Percentiles rank a stretch among this genome's conserved stretches.
These are phyloP conservation scores for Myzus persicae DNA, from an alignment of 1,140 invertebrate species.

Conservation along the genomic window DNA sequence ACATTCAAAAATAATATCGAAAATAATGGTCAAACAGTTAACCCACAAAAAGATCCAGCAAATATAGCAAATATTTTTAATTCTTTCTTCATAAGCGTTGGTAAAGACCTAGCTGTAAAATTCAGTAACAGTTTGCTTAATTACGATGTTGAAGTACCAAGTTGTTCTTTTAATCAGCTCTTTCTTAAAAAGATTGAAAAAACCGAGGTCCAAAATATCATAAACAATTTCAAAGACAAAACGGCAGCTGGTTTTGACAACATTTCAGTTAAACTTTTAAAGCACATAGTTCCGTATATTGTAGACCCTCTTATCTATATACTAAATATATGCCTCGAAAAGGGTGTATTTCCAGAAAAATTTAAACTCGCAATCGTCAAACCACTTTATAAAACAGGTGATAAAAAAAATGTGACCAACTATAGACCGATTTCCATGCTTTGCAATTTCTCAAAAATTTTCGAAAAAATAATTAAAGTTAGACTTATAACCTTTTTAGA, in stretches of 20 bases:
- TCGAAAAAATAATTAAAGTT: background rate
- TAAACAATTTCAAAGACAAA: background rate
- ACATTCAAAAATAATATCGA: constrained; percentile 1
- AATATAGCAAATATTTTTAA: constrained; percentile 34
- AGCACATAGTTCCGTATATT: background rate
- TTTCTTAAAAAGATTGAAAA: background rate
- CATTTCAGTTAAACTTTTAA: background rate
- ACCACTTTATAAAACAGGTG: background rate
- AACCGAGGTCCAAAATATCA: background rate
- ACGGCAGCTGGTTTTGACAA: background rate
- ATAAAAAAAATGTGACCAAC: background rate
- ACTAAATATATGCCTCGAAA: background rate
- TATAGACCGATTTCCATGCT: background rate
- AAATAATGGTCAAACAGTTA: constrained; percentile 20
- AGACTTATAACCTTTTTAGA: background rate
- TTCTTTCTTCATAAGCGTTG: background rate
- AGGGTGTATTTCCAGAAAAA: background rate
- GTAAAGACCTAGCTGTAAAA: too few species aligned
- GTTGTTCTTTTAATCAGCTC: background rate
- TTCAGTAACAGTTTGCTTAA: background rate
- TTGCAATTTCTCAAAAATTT: background rate
- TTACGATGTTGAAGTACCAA: background rate
- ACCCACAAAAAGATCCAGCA: background rate
- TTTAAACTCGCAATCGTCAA: background rate
- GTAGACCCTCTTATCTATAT: background rate